Base-by-base conservation (phyloP, 2,797 vertebrate species). In the Clarias laeviceps region DNA sequence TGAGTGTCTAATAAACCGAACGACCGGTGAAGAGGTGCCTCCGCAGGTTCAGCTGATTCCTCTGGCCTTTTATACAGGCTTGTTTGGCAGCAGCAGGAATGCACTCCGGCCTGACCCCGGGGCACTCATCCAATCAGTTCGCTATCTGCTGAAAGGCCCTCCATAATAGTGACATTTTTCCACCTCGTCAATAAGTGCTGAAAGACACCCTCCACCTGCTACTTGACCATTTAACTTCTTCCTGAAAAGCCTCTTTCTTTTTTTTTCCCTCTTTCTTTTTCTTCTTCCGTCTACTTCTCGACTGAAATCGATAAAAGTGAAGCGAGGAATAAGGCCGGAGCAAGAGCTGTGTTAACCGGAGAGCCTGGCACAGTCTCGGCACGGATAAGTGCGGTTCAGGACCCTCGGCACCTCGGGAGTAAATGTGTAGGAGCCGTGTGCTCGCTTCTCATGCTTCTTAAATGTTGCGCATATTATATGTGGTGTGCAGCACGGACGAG, bases 181-280 rank as follows among this genome's bases (percentile, higher is more conserved):
- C 94, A 96, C 95, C 94, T 95, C 93, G 93, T 96, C 95, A 96
- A 96, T 96, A 95, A 95, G 94, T 94, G 95, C 92, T 95, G 95
- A 96, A 95, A 96, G 94, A 93, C 94, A 95, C 94, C 94, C 95
- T 95, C 94, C 91, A 94, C 92, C 90, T 86, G 91, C 95, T 96
- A 95, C 95, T 96, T 95, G 95, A 96, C 95, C 95, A 91, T 95
- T 96, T 96, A 96, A 96, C 95, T 96, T 96, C 94, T 93, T 94
- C 91, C 92, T 96, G 95, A 96, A 96, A 96, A 95, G 94, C 91
- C 93, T 92, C 91, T 95, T 95, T 95, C 94, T 95, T 80, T 14
- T 37, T 64, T 32, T 40, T 69, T 37, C 92, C 91, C 40, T 73
- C 91, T 94, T 95, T 95, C 94, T 95, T 93, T 94, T 93, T 91